A percentile compares a stretch with the other conserved stretches of the same genome.
These are phyloP conservation scores for Epizoanthus illoricatus DNA, from an alignment of 92 coral and sea anemone genomes.

Conservation along the genomic window DNA sequence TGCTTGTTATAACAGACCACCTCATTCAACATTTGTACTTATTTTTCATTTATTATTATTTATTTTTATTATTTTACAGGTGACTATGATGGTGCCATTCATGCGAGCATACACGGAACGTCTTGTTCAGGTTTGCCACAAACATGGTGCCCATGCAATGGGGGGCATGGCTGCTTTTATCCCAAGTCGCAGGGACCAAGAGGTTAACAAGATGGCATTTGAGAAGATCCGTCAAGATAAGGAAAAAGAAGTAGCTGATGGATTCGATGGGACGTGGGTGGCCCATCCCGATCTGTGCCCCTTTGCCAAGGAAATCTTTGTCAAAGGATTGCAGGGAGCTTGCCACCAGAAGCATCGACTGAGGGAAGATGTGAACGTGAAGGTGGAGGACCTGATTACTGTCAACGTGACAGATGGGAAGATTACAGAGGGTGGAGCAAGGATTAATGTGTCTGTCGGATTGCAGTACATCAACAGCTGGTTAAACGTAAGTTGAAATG, in stretches of 20 bases:
- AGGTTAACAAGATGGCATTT: constrained; percentile 82
- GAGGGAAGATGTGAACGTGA: constrained; percentile 94
- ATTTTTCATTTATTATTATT: not conserved
- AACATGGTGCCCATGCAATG: constrained; percentile 97
- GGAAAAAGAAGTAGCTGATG: constrained; percentile 95
- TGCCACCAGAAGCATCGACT: constrained; percentile 93
- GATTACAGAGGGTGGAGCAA: constrained; percentile 87
- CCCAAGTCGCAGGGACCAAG: constrained; percentile 88
- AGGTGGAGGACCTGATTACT: constrained; percentile 84
- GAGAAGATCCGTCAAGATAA: constrained; percentile 92
- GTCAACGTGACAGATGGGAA: constrained; percentile 79
- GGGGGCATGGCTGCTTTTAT: constrained; percentile 99
- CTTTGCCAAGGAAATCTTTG: constrained; percentile 81
- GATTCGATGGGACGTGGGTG: constrained; percentile 99
- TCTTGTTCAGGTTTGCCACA: constrained; percentile 88
- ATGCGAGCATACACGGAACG: constrained; percentile 98
- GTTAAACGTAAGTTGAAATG: constrained; percentile 67
- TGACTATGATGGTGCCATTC: constrained; percentile 92
- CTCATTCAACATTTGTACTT: not conserved
- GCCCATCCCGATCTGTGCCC: constrained; percentile 96
- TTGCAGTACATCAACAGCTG: constrained; percentile 91
- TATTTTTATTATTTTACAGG: constrained; percentile 43
- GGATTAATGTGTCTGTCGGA: constrained; percentile 78
- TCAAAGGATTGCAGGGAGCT: constrained; percentile 80
- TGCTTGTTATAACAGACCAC: not conserved